Base-by-base conservation (phyloP, 1,140 invertebrate species). In the Vanessa tameamea region DNA sequence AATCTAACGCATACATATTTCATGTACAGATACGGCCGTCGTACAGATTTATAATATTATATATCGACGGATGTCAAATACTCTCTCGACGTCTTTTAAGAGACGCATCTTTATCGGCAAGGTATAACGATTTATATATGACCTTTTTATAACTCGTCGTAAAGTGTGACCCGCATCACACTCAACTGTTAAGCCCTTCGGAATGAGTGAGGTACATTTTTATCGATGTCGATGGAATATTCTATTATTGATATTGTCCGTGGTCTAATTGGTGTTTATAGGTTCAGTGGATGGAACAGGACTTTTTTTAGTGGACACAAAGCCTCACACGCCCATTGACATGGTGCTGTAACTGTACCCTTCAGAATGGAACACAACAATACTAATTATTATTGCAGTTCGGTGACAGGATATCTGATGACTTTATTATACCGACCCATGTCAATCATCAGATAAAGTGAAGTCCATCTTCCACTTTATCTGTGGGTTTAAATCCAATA, bases 141-240 rank as follows among this genome's bases (percentile, higher is more conserved):
- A 37, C 57, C 57, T 61, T 61, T 61, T 61, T 61, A 61, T 61
- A 61, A 31, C 57, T 3, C 20, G 16, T 61, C 57, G 31, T 61
- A 61, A 61, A 37, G 57, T 15, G 57, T 61, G 57, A 61, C 57
- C 57, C 23, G 26, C 51, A 15, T 53, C 51, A 53, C 11, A 26
- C 20, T 12, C 26, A n/a, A 61, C 57, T 31, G 57, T 59, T 59
- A 61, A 37, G 55, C 55, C 55, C 23, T 59, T 59, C 6, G 57
- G 57, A 13, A 61, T 61, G 16, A 61, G 57, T 61, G 57, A 15
- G 13, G 57, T 37, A 37, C 16, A 15, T 31, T 61, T 37, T 15
- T 31, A 37, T 59, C 23, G 57, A 61, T 61, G 6, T 61, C 23
- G 26, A 37, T 61, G 8, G 20, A 23, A 61, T 15, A 31, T 31